phyloP scores from a whole-genome alignment of 2,888 invertebrate species.

The Acanthosepion esculentum region DNA sequence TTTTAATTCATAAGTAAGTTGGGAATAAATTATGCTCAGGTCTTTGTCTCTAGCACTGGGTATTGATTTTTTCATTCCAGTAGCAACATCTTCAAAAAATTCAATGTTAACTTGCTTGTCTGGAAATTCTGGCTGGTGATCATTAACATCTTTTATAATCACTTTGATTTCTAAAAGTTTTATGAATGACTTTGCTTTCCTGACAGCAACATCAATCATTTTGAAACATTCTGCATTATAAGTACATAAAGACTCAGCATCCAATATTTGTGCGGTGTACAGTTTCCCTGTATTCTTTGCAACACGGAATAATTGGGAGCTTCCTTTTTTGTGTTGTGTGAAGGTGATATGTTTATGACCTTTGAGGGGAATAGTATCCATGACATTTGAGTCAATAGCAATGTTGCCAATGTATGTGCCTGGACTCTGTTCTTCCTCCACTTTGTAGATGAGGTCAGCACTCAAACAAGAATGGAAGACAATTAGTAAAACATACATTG shows the following conservation, averaged over 20 bases:
- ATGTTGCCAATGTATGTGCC: neutral
- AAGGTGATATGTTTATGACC: neutral
- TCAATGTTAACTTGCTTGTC: neutral
- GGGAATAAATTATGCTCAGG: neutral
- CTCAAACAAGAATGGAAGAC: neutral
- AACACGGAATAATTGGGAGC: neutral
- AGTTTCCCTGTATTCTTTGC: neutral
- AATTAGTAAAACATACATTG: neutral
- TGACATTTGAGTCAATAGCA: neutral
- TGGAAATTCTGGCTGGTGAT: neutral
- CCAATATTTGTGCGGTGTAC: neutral
- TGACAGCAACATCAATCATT: neutral
- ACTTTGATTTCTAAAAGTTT: neutral
- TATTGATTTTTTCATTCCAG: neutral
- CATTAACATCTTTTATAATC: neutral
- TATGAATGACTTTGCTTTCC: neutral
- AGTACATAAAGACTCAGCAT: neutral
- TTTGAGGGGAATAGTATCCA: neutral
- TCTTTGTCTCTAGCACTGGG: neutral
- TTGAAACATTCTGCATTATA: neutral
- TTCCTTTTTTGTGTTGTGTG: neutral
- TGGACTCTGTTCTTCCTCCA: neutral
- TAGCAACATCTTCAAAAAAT: neutral
- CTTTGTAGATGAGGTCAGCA: neutral
- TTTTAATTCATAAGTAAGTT: neutral